phyloP scores from a whole-genome alignment of 2,797 vertebrate species.

The Myotis daubentonii region DNA sequence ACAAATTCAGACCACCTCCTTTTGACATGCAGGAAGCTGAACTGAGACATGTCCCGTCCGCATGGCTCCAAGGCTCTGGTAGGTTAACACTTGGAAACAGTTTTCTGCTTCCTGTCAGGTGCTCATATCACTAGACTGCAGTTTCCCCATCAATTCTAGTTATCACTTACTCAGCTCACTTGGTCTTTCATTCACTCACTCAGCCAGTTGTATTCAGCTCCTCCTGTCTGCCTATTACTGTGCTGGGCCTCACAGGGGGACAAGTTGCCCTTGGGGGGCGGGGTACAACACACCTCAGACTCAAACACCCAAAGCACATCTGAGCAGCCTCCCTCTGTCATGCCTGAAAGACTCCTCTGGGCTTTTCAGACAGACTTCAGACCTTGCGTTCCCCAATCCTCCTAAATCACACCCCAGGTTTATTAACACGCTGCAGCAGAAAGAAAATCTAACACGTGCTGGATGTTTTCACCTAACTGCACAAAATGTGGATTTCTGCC shows the following conservation, averaged over 20 bases:
- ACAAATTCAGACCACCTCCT: not conserved
- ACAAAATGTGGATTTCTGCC: not conserved
- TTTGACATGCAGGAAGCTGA: not conserved
- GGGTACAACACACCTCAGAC: not conserved
- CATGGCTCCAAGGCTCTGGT: no score
- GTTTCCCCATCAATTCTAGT: not conserved
- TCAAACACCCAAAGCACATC: not conserved
- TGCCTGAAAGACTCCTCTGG: not conserved
- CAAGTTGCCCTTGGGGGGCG: not conserved
- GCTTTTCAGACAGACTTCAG: not conserved
- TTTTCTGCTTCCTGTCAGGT: not conserved
- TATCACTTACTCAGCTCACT: not conserved
- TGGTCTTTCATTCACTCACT: not conserved
- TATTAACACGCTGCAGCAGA: not conserved
- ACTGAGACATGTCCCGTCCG: not conserved
- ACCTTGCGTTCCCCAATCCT: fast-evolving
- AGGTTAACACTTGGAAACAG: not conserved
- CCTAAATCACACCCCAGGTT: not conserved
- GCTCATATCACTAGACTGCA: not conserved
- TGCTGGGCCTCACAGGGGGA: not conserved
- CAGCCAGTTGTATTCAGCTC: not conserved
- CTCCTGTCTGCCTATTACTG: not conserved
- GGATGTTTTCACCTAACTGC: not conserved
- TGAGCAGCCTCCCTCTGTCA: not conserved
- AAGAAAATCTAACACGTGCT: fast-evolving